Percentiles rank a stretch among this genome's conserved stretches.
These are phyloP conservation scores for Drosophila nr. fundita DNA, from an alignment of 2,888 invertebrate species.

Conservation along the genomic window DNA sequence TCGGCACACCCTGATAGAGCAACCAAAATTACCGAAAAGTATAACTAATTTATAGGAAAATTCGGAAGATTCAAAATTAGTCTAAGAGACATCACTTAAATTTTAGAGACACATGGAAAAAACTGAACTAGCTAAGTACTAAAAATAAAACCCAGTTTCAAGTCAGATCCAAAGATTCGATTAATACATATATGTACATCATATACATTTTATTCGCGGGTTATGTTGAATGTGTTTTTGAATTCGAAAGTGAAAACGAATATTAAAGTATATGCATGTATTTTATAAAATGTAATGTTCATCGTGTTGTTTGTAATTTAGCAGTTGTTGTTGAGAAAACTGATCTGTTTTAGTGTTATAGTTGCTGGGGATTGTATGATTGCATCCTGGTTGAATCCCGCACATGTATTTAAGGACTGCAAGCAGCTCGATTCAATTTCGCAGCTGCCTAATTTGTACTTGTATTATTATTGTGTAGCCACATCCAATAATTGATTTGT, in stretches of 20 bases:
- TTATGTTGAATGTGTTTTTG: slow-evolving; percentile 15
- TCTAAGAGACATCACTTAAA: slow-evolving; percentile 48
- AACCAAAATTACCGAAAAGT: slow-evolving; percentile 26
- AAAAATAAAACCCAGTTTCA: slow-evolving; percentile 18
- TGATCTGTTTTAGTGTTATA: slow-evolving; percentile 27
- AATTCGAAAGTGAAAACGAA: slow-evolving; percentile 13
- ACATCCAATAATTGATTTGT: slow-evolving; percentile 79
- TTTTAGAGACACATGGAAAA: slow-evolving; percentile 36
- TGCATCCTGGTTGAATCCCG: slow-evolving; percentile 9
- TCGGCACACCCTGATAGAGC: slow-evolving; percentile 49
- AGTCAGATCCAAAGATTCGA: slow-evolving; percentile 6
- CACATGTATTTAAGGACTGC: slow-evolving; percentile 27
- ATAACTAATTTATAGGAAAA: slow-evolving; percentile 25
- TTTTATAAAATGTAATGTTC: slow-evolving; percentile 44
- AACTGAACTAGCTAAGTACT: slow-evolving; percentile 32
- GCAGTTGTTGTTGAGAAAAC: slow-evolving; percentile 20
- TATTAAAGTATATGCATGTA: slow-evolving; percentile 23
- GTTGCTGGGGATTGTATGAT: slow-evolving; percentile 27
- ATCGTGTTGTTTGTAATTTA: slow-evolving; percentile 57
- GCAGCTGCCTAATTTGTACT: slow-evolving; percentile 39
- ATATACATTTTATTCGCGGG: slow-evolving; percentile 12
- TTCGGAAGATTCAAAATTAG: slow-evolving; percentile 20
- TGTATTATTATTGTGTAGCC: slow-evolving; percentile 71
- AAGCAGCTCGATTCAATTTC: slow-evolving; percentile 22
- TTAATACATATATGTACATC: not conserved